A percentile compares a stretch with the other conserved stretches of the same genome.
Evolutionary conservation across 2,888 invertebrate species (phyloP).

Genomic region (Pelosia muscerda): DNA sequence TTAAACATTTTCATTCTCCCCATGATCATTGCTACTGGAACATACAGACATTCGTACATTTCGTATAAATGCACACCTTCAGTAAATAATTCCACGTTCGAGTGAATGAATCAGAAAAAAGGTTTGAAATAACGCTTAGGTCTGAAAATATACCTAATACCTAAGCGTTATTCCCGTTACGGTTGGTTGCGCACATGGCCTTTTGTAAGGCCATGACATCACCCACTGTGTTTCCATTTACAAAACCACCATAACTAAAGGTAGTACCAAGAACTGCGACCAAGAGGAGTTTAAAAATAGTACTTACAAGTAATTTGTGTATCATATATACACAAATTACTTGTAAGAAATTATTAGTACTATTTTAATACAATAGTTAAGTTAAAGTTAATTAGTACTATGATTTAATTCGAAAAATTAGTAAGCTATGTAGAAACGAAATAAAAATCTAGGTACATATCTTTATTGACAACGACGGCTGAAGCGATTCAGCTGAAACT

Average conservation of each 20-base stretch:
- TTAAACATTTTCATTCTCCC: too few species aligned
- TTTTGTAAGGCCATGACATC: constrained; percentile 66
- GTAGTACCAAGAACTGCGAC: constrained; percentile 57
- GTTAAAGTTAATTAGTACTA: too few species aligned
- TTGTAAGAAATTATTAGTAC: too few species aligned
- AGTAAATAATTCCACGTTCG: not conserved
- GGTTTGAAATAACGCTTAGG: constrained; percentile 22
- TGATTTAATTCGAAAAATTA: too few species aligned
- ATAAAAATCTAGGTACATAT: too few species aligned
- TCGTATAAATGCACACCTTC: not conserved
- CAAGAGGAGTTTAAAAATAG: constrained; percentile 29
- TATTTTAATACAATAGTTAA: too few species aligned
- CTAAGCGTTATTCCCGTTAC: constrained; percentile 59
- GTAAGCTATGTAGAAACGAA: too few species aligned
- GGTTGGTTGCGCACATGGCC: constrained; percentile 68
- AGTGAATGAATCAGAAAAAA: constrained; percentile 6
- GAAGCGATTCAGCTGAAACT: too few species aligned
- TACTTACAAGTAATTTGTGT: not conserved
- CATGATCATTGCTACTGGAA: not conserved
- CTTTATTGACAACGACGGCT: too few species aligned
- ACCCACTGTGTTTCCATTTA: constrained; percentile 62
- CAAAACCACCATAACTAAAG: constrained; percentile 49
- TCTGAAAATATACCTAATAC: constrained; percentile 53
- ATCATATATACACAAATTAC: too few species aligned
- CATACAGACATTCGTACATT: not conserved